Base-by-base conservation (phyloP, 92 coral and sea anemone species). In the Galaxea fascicularis region DNA sequence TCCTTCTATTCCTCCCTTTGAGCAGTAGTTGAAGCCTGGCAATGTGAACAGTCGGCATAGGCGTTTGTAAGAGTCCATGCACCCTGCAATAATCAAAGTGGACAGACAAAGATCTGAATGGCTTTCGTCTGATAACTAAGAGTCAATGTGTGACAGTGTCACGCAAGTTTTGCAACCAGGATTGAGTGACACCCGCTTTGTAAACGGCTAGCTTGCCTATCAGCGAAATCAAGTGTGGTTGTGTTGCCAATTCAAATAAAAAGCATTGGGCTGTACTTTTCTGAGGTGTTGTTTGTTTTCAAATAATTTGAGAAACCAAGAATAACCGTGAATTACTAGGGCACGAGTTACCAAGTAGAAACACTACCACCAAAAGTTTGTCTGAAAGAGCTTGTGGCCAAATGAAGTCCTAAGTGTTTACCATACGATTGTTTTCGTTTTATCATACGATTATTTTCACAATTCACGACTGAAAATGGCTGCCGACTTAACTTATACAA, bases 41-140 rank as follows among this genome's bases (percentile, higher is more conserved):
- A 41, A 45, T 16, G 66, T 83, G 56, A 92, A 92, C 24, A 86
- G 84, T 10, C 73, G 79, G 70, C 95, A 92, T 22, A 89, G 30
- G 29, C 84, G 77, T 49, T 58, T 56, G 72, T 92, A 92, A 14
- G 73, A 76, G 73, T 92, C 85, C 49, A 53, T 70, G 58, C 95
- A 92, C 46, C 44, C 95, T 92, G 82, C 16, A n/a, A 60, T 54
- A 44, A 30, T 44, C 24, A 78, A 1, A 58, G 31, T 49, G 9
- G 8, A 27, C 30, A 26, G 47, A 56, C 24, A 15, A 58, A 29
- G 10, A 24, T 26, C 54, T 80, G 21, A 35, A 46, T 10, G 29
- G 52, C 47, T 18, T 63, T 53, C 18, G 24, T 39, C 87, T 0
- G 17, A 35, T 12, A 26, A 20, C 24, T 20, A 0, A 30, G 10